A percentile compares a stretch with the other conserved stretches of the same genome.
phyloP scores from a whole-genome alignment of 2,888 invertebrate genomes.

The Eumacrocentrus americanus region DNA sequence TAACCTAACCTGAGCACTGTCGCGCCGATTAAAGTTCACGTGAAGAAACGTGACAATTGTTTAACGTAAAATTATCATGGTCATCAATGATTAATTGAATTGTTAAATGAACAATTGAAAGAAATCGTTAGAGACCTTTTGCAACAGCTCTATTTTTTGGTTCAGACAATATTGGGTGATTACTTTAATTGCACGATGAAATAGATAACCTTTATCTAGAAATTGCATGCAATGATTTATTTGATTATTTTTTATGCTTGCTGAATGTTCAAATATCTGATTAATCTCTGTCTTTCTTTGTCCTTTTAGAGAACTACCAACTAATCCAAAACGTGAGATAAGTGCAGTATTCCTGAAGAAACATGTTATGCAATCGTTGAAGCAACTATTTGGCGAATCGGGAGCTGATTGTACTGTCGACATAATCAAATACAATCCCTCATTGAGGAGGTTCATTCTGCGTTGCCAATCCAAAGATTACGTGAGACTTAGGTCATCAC shows the following conservation, averaged over 20 bases:
- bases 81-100: too few relatives aligned
- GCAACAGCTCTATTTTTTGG: background rate
- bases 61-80: background rate
- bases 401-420: conserved; percentile 65
- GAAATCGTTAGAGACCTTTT: background rate
- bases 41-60: background rate
- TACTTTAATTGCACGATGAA: too few relatives aligned
- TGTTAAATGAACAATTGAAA: background rate
- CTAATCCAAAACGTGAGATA: conserved; percentile 57
- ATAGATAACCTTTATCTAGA: too few relatives aligned
- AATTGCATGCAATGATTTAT: too few relatives aligned
- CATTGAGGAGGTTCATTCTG: conserved; percentile 63
- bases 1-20: background rate
- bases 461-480: conserved; percentile 65
- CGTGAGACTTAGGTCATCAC: conserved; percentile 66
- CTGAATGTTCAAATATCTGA: background rate
- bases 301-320: conserved; percentile 62
- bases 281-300: conserved; percentile 12
- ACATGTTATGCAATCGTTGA: conserved; percentile 65
- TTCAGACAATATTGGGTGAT: too few relatives aligned
- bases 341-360: conserved; percentile 66
- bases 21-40: background rate
- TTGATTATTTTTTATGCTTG: conserved; percentile 4
- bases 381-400: conserved; percentile 67
- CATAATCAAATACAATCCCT: conserved; percentile 65